Evolutionary conservation across 2,797 vertebrate genomes (phyloP).

Genomic region (Diceros bicornis): DNA sequence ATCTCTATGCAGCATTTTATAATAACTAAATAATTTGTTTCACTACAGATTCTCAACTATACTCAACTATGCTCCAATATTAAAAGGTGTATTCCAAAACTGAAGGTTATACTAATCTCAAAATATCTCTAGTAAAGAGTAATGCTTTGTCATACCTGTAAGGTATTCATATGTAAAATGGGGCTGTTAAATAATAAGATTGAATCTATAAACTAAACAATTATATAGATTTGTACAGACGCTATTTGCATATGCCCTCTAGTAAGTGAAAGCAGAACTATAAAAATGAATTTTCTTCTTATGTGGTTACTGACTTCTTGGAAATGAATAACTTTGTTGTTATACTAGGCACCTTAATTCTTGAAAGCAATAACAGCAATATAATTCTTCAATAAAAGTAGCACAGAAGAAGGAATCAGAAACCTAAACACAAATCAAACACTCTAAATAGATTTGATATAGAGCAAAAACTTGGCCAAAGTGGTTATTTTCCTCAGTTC

Average conservation of each 20-base stretch:
- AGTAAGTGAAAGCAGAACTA: background rate
- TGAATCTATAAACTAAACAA: background rate
- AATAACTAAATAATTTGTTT: background rate
- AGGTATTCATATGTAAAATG: background rate
- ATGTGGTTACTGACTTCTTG: background rate
- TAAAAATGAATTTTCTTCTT: background rate
- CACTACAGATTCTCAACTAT: slow-evolving; percentile 4
- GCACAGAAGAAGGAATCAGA: background rate
- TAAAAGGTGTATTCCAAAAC: background rate
- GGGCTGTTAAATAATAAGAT: slow-evolving; percentile 6
- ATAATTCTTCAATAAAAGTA: slow-evolving; percentile 29
- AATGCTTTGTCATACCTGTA: background rate
- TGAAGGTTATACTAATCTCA: background rate
- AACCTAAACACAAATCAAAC: background rate
- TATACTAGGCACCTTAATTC: background rate
- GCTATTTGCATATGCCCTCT: background rate
- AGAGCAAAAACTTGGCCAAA: background rate
- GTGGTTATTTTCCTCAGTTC: background rate
- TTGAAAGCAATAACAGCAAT: slow-evolving; percentile 37
- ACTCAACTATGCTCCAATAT: background rate
- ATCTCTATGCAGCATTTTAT: background rate
- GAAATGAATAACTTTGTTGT: slow-evolving; percentile 1
- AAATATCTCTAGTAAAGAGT: background rate
- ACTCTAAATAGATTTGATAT: background rate
- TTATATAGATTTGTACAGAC: background rate